These are phyloP conservation scores for Eolophus roseicapilla DNA, from an alignment of 2,113 vertebrate genomes.

Conservation along the genomic window DNA sequence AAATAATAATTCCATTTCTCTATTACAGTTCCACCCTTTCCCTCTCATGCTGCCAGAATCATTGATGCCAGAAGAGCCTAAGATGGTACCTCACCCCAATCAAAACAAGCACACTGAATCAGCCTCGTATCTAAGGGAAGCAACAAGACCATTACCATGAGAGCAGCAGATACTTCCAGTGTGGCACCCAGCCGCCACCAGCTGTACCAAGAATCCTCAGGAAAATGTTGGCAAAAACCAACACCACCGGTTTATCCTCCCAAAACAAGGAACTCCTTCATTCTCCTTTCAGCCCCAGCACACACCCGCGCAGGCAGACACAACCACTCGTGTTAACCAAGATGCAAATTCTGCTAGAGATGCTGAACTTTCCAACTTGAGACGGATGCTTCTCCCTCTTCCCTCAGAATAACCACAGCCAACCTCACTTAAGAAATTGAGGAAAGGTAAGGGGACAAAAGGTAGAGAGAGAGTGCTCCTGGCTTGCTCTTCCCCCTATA, in stretches of 20 bases:
- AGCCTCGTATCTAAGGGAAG: neutral
- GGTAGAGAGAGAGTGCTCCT: neutral
- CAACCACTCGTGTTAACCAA: fast-evolving
- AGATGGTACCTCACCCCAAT: neutral
- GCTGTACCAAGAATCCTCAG: neutral
- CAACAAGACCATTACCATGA: neutral
- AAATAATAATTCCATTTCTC: neutral
- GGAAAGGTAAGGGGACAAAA: neutral
- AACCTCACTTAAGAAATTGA: neutral
- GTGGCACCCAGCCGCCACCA: neutral
- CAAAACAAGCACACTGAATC: neutral
- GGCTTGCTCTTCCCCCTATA: neutral
- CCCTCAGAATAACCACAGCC: neutral
- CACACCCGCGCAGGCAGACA: neutral
- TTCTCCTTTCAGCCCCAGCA: neutral
- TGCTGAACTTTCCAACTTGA: neutral
- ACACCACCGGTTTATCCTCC: neutral
- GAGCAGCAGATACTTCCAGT: neutral
- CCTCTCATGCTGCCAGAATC: neutral
- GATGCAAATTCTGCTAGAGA: neutral
- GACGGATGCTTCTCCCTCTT: fast-evolving
- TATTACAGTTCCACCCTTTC: neutral
- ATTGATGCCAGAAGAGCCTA: neutral
- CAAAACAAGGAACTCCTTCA: neutral
- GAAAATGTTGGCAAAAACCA: neutral